phyloP scores from a whole-genome alignment of 2,113 vertebrate species.

The Pelusios castaneus region DNA sequence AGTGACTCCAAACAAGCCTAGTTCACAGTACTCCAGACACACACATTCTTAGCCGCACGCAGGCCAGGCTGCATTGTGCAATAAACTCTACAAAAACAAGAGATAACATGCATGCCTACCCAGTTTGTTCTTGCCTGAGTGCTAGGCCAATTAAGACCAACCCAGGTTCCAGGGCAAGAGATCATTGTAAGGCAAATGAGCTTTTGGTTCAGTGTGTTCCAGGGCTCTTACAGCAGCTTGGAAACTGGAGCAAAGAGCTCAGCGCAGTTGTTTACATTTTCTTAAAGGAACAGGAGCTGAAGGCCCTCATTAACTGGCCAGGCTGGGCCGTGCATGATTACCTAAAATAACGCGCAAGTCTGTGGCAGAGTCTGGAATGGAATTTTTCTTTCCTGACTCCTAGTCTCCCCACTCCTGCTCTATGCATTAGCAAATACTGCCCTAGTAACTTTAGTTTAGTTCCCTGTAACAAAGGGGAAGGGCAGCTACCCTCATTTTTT shows the following conservation, averaged over 20 bases:
- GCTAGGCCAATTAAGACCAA: slow-evolving; percentile 74
- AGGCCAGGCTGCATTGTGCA: slow-evolving; percentile 65
- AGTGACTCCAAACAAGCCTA: slow-evolving; percentile 30
- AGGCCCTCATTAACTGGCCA: not conserved
- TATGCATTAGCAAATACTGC: accelerated
- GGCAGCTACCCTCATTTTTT: too few species aligned
- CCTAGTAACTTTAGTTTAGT: too few species aligned
- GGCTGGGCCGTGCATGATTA: too few species aligned
- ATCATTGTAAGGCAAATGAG: slow-evolving; percentile 68
- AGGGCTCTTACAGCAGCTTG: slow-evolving; percentile 34
- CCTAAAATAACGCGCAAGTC: not conserved
- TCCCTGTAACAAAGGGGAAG: not conserved
- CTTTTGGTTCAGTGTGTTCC: slow-evolving; percentile 34
- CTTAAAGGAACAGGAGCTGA: not conserved
- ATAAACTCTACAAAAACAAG: slow-evolving; percentile 73
- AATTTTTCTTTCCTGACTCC: not conserved
- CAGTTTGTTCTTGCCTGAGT: slow-evolving; percentile 73
- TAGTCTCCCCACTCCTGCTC: not conserved
- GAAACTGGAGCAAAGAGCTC: slow-evolving; percentile 48
- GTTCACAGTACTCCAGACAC: slow-evolving; percentile 46
- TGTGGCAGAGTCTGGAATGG: not conserved
- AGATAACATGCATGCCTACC: slow-evolving; percentile 71
- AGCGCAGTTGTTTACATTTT: not conserved
- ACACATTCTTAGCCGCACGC: slow-evolving; percentile 61
- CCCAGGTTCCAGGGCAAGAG: slow-evolving; percentile 75